These are phyloP conservation scores for Rhinatrema bivittatum DNA, from an alignment of 2,797 vertebrate genomes.

Conservation along the genomic window DNA sequence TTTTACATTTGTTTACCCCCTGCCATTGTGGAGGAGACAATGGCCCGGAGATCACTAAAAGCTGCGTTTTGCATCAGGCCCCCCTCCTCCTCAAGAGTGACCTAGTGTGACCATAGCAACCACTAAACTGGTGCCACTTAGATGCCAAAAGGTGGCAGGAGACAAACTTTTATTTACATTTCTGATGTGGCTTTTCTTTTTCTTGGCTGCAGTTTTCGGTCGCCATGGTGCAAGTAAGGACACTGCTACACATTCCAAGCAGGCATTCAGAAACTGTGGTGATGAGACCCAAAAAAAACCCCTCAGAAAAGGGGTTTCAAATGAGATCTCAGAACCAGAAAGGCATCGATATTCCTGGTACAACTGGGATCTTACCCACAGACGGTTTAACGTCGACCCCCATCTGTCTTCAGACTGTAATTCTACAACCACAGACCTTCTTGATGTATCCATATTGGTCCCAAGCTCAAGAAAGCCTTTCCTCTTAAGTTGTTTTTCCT, in stretches of 20 bases:
- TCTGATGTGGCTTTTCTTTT: neutral
- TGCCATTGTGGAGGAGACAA: conserved; percentile 12
- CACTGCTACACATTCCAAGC: conserved; percentile 26
- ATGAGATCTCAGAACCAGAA: conserved; percentile 2
- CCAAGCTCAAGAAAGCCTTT: too few relatives aligned
- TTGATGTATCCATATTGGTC: too few relatives aligned
- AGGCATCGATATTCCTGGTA: neutral
- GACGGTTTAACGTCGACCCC: conserved; percentile 2
- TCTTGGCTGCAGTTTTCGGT: conserved; percentile 5
- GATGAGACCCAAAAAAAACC: conserved; percentile 26
- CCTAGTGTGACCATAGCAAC: conserved; percentile 52
- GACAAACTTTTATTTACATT: conserved; percentile 42
- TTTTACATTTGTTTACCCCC: conserved; percentile 25
- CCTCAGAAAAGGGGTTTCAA: conserved; percentile 15
- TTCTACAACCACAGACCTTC: too few relatives aligned
- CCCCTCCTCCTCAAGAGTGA: conserved; percentile 8
- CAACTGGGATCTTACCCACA: neutral
- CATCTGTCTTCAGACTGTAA: too few relatives aligned
- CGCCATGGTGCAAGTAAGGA: conserved; percentile 21
- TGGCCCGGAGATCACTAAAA: neutral
- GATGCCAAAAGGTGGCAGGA: conserved; percentile 25
- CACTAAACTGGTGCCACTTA: conserved; percentile 33
- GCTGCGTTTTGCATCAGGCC: conserved; percentile 21
- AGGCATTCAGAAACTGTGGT: conserved; percentile 44
- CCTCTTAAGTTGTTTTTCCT: too few relatives aligned